These are phyloP conservation scores for Colistium nudipinnis DNA, from an alignment of 2,113 vertebrate species.

Conservation along the genomic window DNA sequence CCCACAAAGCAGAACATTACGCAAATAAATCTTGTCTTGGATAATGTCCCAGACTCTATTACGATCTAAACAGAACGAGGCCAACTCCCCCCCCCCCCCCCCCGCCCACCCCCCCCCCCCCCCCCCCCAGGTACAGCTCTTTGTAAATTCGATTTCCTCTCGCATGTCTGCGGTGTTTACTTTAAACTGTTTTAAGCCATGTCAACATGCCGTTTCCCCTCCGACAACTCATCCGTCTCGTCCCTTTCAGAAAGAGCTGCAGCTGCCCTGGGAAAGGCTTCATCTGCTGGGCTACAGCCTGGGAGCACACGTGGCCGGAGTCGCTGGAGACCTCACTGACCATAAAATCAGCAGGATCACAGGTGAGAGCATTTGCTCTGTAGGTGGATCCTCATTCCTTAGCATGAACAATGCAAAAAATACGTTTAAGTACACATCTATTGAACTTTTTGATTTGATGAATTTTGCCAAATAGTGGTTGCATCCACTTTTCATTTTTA, in stretches of 20 bases:
- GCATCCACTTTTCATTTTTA: background rate
- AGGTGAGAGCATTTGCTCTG: slow-evolving; percentile 78
- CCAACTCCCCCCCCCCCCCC: no score
- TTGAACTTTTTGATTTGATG: no score
- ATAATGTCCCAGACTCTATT: slow-evolving; percentile 13
- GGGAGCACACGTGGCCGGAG: slow-evolving; percentile 93
- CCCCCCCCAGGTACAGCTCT: background rate
- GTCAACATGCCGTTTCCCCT: background rate
- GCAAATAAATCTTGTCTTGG: slow-evolving; percentile 1
- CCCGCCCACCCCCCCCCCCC: no score
- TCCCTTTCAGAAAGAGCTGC: slow-evolving; percentile 83
- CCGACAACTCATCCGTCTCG: background rate
- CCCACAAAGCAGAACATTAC: background rate
- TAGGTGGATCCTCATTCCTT: background rate
- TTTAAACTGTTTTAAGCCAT: background rate
- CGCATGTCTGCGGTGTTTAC: slow-evolving; percentile 13
- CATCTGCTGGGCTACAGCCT: slow-evolving; percentile 97
- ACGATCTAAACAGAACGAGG: background rate
- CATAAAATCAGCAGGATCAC: slow-evolving; percentile 96
- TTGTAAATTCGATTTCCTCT: background rate
- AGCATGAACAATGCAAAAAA: background rate
- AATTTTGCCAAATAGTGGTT: no score
- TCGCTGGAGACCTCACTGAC: slow-evolving; percentile 90
- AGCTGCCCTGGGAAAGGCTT: slow-evolving; percentile 88
- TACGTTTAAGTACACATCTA: no score